These are phyloP conservation scores for Boleophthalmus pectinirostris DNA, from an alignment of 2,113 vertebrate species.

Conservation along the genomic window DNA sequence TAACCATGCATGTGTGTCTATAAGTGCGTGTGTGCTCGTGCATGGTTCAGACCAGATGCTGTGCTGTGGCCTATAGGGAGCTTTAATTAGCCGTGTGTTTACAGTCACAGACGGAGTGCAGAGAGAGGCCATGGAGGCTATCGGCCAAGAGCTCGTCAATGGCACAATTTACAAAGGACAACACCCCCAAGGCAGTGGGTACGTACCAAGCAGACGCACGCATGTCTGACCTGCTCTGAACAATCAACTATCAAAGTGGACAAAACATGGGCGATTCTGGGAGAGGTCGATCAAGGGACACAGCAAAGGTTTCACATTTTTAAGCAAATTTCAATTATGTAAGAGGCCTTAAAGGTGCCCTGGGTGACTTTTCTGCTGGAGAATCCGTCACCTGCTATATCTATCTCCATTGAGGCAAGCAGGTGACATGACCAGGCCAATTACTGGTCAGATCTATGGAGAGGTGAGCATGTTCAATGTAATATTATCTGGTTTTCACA, in stretches of 20 bases:
- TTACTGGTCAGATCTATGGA: no score
- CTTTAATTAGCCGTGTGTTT: constrained; percentile 64
- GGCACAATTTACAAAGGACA: constrained; percentile 40
- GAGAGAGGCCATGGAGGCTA: constrained; percentile 35
- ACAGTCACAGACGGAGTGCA: constrained; percentile 58
- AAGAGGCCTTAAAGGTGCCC: no score
- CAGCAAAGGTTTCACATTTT: neutral
- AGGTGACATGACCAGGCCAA: no score
- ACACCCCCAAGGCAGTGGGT: constrained; percentile 46
- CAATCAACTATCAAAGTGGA: constrained; percentile 21
- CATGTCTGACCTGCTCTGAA: constrained; percentile 24
- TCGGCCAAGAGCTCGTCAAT: constrained; percentile 44
- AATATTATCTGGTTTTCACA: no score
- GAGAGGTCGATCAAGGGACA: neutral
- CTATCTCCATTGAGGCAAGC: no score
- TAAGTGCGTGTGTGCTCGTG: constrained; percentile 4
- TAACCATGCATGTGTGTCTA: neutral
- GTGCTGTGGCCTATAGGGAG: constrained; percentile 56
- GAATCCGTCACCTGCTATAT: no score
- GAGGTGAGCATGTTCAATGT: no score
- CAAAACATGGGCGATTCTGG: constrained; percentile 5
- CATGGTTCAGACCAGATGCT: constrained; percentile 58
- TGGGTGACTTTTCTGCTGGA: no score
- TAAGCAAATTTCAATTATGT: no score
- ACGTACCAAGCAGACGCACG: constrained; percentile 8